Conservation (phyloP, 2,113 vertebrate species). For the Sialia sialis region DNA sequence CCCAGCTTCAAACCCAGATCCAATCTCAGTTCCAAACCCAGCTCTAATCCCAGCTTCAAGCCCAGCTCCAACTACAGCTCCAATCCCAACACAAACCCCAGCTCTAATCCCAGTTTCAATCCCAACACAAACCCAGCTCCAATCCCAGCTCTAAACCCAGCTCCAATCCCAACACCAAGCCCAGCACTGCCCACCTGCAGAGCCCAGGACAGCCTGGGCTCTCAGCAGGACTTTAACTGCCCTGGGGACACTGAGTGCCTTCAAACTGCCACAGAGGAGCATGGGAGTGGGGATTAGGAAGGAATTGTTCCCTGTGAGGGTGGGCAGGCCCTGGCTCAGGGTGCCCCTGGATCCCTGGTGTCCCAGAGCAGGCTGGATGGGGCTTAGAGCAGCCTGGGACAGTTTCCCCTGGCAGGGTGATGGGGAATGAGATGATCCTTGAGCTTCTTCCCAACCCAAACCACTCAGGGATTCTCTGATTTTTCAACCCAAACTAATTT, state of each 20-base stretch:
- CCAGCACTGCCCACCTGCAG: accelerated
- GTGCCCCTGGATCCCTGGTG: not conserved
- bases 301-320: accelerated
- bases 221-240: not conserved
- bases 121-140: not conserved
- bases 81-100: not conserved
- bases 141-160: not conserved
- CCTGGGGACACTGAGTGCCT: not conserved
- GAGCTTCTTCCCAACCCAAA: not conserved
- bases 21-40: too few relatives aligned
- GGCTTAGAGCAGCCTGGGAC: not conserved
- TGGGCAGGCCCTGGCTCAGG: not conserved
- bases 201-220: not conserved
- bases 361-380: not conserved
- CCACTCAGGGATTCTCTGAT: not conserved
- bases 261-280: not conserved
- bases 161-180: accelerated
- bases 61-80: too few relatives aligned
- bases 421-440: not conserved
- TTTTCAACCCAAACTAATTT: not conserved
- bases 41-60: not conserved
- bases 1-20: too few relatives aligned
- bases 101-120: too few relatives aligned
- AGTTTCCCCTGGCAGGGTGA: not conserved
- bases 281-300: not conserved